Base-by-base conservation (phyloP, 2,888 invertebrate species). In the Drosophila mimetica region DNA sequence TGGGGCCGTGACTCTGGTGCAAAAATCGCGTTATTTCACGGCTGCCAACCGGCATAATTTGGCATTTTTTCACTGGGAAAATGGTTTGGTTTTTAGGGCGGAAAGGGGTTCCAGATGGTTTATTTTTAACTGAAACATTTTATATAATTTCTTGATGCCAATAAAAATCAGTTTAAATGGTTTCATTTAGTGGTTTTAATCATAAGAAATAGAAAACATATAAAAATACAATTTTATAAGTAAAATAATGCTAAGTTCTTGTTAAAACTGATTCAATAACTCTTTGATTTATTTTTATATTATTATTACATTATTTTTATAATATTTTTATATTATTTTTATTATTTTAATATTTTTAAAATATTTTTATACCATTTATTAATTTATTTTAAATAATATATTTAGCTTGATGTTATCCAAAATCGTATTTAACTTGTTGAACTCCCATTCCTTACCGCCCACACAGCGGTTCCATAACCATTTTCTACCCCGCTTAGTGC, bases 1-100 rank as follows among this genome's bases (percentile, higher is more conserved):
- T 46, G 11, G 46, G 46, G 16, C 30, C 30, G 44, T 39, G 51
- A 22, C 52, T 48, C 41, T 48, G 71, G 42, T 52, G 52, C 14
- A 39, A 34, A 53, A 65, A 48, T 55, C 66, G 65, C 70, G 58
- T 51, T 60, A 75, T 84, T 86, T 76, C 76, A 74, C 61, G 71
- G 61, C 59, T 79, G 65, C 51, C 22, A 53, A 48, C 60, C 36
- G 59, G 54, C 14, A 51, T 39, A 60, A 39, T 39, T 11, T 14
- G 16, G 16, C 42, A 25, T 55, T 37, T 30, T 36, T 60, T 52
- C 13, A 9, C 52, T 30, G 39, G 16, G 11, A 34, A 22, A 22
- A 58, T 30, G 7, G 18, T 11, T 14, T 9, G 4, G 9, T 25
- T n/a, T 18, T 41, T 7, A 58, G 13, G 14, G 18, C 14, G 13